Evolutionary conservation across 2,113 vertebrate genomes (phyloP), one percentile per base, ranked within the genome.

Genomic region (Myrmecophaga tridactyla): DNA sequence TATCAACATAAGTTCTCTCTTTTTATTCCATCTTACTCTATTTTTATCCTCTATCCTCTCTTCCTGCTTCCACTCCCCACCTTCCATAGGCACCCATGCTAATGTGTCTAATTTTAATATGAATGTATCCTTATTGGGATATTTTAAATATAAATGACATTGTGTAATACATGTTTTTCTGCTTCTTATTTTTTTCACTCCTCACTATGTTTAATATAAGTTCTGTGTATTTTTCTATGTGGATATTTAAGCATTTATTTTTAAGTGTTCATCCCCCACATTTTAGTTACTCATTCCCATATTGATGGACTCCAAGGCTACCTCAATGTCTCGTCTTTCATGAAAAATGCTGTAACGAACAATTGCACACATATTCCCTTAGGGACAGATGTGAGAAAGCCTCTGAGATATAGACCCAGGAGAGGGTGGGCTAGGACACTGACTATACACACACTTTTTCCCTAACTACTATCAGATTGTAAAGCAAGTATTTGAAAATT

Each of bases 401-500:
- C 39, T 92, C 17, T 69, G 56, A 75, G 82, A 89, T 85, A 29
- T 15, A 56, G 29, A 87, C 39, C 4, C 9, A 81, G 62, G 21
- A 63, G 46, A 90, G 89, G 7, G 9, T 87, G 20, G 27, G 18
- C 10, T 60, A 34, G 31, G 48, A 56, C 67, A 11, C 25, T 82
- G 41, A 41, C 27, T 85, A 12, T 7, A 34, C 8, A 56, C 39
- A 89, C 21, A 85, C 14, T 41, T 41, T 90, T 75, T 18, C 41
- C 39, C 43, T 89, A 31, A 78, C 43, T 46, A 46, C 69, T 83
- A 56, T 93, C 56, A 75, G 20, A 95, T 77, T 88, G 41, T 92
- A 95, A 78, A 95, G 82, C 85, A 95, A 95, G 75, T 90, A 85
- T 86, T 92, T 85, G 39, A 81, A 43, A 90, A 13, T 95, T 87